Conservation (phyloP, 2,797 vertebrate species). For the Graptemys geographica region DNA sequence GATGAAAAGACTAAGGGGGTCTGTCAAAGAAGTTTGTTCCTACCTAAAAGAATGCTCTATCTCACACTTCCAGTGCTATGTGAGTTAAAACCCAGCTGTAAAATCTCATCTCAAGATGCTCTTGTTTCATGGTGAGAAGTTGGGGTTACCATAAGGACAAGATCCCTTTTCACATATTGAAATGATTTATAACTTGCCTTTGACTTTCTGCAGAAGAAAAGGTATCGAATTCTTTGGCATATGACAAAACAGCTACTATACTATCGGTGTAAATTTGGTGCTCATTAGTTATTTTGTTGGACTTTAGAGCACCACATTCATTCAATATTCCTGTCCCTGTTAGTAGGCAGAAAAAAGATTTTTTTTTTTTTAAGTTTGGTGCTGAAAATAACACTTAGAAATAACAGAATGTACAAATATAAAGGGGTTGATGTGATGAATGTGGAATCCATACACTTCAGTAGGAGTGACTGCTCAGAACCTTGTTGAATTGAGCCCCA, state of each 20-base stretch:
- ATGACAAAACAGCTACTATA: slow-evolving; percentile 1
- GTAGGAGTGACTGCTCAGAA: slow-evolving; percentile 6
- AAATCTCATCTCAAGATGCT: slow-evolving; percentile 40
- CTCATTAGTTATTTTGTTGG: neutral
- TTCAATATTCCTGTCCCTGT: neutral
- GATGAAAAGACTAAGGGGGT: slow-evolving; percentile 65
- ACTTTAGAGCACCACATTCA: neutral
- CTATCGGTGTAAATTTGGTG: neutral
- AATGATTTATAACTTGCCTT: slow-evolving; percentile 44
- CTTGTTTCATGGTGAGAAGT: slow-evolving; percentile 38
- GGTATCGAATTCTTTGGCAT: neutral
- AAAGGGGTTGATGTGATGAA: neutral
- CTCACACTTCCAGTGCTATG: slow-evolving; percentile 33
- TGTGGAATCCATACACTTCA: slow-evolving; percentile 1
- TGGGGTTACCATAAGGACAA: slow-evolving; percentile 48
- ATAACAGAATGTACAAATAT: neutral
- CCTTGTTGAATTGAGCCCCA: neutral
- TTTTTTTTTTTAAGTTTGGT: neutral
- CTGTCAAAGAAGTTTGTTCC: slow-evolving; percentile 61
- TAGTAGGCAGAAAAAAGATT: neutral
- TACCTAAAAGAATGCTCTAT: slow-evolving; percentile 36
- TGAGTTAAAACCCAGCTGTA: slow-evolving; percentile 56
- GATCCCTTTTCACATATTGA: neutral
- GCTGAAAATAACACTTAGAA: neutral
- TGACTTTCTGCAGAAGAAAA: slow-evolving; percentile 38